Percentiles rank a stretch among this genome's conserved stretches.
phyloP scores from a whole-genome alignment of 2,797 vertebrate genomes.

The Malacoraja senta region DNA sequence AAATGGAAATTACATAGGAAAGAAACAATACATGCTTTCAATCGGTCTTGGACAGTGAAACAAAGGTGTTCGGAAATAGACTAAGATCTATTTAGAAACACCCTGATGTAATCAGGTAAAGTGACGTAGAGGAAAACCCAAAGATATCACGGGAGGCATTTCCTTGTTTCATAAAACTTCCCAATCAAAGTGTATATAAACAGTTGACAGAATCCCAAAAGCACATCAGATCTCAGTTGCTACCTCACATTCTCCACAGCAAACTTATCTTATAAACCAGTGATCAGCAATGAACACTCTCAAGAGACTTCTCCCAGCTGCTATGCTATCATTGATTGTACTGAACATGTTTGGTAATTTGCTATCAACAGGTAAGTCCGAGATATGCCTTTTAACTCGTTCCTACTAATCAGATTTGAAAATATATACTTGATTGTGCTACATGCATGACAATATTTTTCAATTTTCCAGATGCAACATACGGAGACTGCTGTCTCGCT shows the following conservation, averaged over 20 bases:
- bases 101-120: not conserved
- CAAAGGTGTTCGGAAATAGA: not conserved
- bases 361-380: not conserved
- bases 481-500: slow-evolving; percentile 58
- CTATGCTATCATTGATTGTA: not conserved
- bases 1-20: not conserved
- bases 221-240: not conserved
- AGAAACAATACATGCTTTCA: not conserved
- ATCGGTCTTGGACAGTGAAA: not conserved
- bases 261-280: not conserved
- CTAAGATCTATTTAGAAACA: not conserved
- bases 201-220: not conserved
- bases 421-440: not conserved
- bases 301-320: not conserved
- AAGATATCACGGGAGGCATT: not conserved
- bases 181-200: not conserved
- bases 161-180: not conserved
- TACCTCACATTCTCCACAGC: not conserved
- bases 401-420: not conserved
- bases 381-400: not conserved
- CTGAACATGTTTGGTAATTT: not conserved
- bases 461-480: slow-evolving; percentile 51
- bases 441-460: not conserved
- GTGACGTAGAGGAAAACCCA: not conserved
- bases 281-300: not conserved